Evolutionary conservation across 2,797 vertebrate species (phyloP).

Genomic region (Hapalemur alaotrensis): DNA sequence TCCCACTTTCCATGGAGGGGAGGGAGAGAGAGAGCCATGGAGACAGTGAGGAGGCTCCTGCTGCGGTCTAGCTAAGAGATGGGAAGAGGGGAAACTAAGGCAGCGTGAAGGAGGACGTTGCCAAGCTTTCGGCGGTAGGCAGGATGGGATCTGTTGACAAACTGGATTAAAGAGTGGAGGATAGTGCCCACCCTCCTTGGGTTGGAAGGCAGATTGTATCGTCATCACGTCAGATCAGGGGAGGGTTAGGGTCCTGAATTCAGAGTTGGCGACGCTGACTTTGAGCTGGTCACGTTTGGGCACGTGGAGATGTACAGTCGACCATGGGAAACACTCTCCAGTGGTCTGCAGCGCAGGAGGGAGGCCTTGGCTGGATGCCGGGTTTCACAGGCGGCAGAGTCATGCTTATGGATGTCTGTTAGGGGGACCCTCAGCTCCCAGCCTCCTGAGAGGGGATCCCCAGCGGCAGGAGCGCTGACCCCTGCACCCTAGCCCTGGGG

Average conservation of each 20-base stretch:
- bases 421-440: background rate
- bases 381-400: background rate
- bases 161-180: background rate
- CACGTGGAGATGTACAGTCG: background rate
- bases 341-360: background rate
- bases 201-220: background rate
- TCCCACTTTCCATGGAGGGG: background rate
- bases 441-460: background rate
- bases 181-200: background rate
- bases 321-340: background rate
- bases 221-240: background rate
- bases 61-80: background rate
- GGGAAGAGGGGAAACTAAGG: background rate
- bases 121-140: background rate
- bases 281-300: background rate
- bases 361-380: background rate
- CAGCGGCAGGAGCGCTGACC: rapidly evolving
- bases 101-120: background rate
- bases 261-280: background rate
- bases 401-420: background rate
- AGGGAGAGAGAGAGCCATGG: no score
- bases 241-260: background rate
- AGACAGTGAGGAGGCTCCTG: background rate
- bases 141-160: background rate
- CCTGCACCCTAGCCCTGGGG: background rate